Percentiles rank a stretch among this genome's conserved stretches.
phyloP scores from a whole-genome alignment of 2,888 invertebrate genomes.

The Thelaira solivaga region DNA sequence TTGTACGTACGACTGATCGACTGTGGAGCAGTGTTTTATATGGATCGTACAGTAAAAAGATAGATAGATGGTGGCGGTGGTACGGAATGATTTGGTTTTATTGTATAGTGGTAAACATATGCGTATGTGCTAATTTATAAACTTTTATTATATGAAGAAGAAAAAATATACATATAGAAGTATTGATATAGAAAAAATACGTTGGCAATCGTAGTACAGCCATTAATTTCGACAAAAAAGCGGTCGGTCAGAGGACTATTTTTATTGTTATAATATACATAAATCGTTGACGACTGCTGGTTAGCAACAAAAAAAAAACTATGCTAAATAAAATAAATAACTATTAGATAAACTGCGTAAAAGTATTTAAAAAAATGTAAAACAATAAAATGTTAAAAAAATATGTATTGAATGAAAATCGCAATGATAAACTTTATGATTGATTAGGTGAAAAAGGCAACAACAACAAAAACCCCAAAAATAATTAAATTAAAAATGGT shows the following conservation, averaged over 20 bases:
- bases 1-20: conserved; percentile 35
- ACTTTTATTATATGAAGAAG: conserved; percentile 48
- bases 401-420: conserved; percentile 29
- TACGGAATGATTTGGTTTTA: conserved; percentile 1
- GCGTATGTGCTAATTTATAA: conserved; percentile 60
- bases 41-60: conserved; percentile 41
- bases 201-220: conserved; percentile 36
- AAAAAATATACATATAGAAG: conserved; percentile 6
- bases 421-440: conserved; percentile 43
- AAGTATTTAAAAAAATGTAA: conserved; percentile 25
- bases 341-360: conserved; percentile 40
- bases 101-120: conserved; percentile 42
- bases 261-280: conserved; percentile 32
- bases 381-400: conserved; percentile 3
- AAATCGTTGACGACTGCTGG: conserved; percentile 31
- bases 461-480: conserved; percentile 8
- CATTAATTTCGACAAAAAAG: conserved; percentile 39
- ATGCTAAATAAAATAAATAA: conserved; percentile 34
- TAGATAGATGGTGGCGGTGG: conserved; percentile 29
- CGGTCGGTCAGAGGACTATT: conserved; percentile 11
- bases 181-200: conserved; percentile 13
- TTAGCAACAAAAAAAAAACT: conserved; percentile 43
- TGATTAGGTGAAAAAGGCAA: conserved; percentile 33
- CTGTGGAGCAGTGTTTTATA: conserved; percentile 29
- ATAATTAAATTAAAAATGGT: conserved; percentile 34